Base-by-base conservation (phyloP, 1,140 invertebrate genomes). In the Eriocheir sinensis region DNA sequence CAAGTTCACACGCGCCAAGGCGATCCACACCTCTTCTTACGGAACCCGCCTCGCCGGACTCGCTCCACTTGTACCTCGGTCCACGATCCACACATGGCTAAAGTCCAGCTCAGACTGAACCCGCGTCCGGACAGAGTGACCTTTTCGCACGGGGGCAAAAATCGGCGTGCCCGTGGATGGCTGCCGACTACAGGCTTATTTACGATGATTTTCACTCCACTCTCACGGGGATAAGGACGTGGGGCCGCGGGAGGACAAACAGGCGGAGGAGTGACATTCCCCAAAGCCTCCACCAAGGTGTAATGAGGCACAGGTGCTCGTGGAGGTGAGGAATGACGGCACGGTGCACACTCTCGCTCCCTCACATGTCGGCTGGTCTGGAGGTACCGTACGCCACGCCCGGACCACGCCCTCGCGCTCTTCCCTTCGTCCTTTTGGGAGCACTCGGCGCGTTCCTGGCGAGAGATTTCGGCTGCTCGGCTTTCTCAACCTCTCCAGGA, bases 91-190 rank as follows among this genome's bases (percentile, higher is more conserved):
- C 89, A 72, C 89, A 90, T 90, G 34, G 89, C 36, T 90, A 34
- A 36, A 36, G 89, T 72, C 89, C 89, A 90, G 53, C 89, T 90
- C 48, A 90, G 48, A 90, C 89, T 90, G 89, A 90, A 72, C 48
- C 89, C 89, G 30, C 17, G 60, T 30, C 89, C 60, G 53, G 48
- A 60, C 89, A 90, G 36, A 34, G 32, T 90, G 89, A 90, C 89
- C 89, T 90, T 89, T 90, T 90, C 89, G 89, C 89, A 90, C 89
- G 89, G 48, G 89, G 48, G 89, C 89, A 90, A 90, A 90, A 90
- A 90, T 90, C 60, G 32, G 89, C 89, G 34, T 15, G 38, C 36
- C 38, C 41, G 48, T 15, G 30, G 30, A 48, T 90, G 89, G 89
- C 48, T 90, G 89, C 89, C 89, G 89, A 90, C 36, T 72, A 38